Conservation (phyloP, 1,140 invertebrate species). For the Lamellibrachia luymesi region DNA sequence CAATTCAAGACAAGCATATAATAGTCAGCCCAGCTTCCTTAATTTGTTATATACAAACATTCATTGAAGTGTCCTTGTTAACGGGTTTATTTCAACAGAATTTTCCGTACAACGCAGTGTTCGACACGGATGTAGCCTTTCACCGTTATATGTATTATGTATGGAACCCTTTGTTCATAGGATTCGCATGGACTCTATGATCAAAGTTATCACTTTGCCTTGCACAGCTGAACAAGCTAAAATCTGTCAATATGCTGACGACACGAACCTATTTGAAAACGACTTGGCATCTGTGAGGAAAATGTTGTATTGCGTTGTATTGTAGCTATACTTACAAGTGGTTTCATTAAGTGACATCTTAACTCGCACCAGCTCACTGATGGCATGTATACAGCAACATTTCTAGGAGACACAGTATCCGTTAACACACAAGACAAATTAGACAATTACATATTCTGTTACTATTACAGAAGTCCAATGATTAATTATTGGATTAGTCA, state of each 20-base stretch:
- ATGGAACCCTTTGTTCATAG: conserved; percentile 2
- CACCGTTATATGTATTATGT: background rate
- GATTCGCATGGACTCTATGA: background rate
- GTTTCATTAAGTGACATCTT: too few species aligned
- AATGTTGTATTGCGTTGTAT: background rate
- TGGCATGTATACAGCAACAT: too few species aligned
- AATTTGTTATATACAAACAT: background rate
- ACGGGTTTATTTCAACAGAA: background rate
- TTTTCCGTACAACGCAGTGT: background rate
- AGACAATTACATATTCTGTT: too few species aligned
- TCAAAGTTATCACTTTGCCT: background rate
- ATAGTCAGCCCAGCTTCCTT: too few species aligned
- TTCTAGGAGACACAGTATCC: too few species aligned
- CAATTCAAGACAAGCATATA: too few species aligned
- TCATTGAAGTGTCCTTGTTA: background rate
- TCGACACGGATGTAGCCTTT: background rate
- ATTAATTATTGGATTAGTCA: too few species aligned
- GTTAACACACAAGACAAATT: too few species aligned
- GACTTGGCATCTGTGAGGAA: background rate
- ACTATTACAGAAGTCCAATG: too few species aligned
- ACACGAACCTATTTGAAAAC: background rate
- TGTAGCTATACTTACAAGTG: background rate
- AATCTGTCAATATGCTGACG: conserved; percentile 8
- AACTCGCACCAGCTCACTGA: too few species aligned
- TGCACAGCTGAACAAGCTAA: background rate